Conservation (phyloP, 2,888 invertebrate genomes). For the Mantis religiosa region DNA sequence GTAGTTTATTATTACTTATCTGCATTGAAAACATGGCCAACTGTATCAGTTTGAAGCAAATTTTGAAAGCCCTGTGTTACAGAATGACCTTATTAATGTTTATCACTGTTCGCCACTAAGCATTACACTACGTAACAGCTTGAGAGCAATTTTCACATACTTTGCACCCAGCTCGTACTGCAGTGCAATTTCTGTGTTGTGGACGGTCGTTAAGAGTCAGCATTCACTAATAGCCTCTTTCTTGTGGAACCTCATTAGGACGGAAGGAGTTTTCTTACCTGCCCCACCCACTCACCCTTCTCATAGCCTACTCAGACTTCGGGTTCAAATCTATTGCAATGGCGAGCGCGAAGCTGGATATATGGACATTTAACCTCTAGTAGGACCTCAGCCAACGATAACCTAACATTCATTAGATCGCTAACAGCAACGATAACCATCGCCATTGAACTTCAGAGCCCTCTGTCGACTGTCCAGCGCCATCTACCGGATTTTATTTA, state of each 20-base stretch:
- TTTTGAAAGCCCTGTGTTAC: too few species aligned
- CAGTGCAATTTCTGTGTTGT: background rate
- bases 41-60: too few species aligned
- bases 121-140: too few species aligned
- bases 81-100: too few species aligned
- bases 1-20: too few species aligned
- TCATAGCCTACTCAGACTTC: background rate
- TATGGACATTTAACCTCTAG: background rate
- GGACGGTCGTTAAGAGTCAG: background rate
- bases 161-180: background rate
- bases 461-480: background rate
- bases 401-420: background rate
- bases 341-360: background rate
- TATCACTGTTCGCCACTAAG: too few species aligned
- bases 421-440: background rate
- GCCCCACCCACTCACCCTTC: background rate
- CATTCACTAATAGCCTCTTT: background rate
- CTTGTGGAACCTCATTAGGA: background rate
- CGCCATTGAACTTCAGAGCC: background rate
- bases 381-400: background rate
- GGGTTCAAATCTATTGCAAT: background rate
- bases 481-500: background rate
- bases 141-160: background rate
- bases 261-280: background rate
- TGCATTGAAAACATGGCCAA: too few species aligned